phyloP scores from a whole-genome alignment of 1,140 invertebrate species.

The Akabosia matsudoensis region DNA sequence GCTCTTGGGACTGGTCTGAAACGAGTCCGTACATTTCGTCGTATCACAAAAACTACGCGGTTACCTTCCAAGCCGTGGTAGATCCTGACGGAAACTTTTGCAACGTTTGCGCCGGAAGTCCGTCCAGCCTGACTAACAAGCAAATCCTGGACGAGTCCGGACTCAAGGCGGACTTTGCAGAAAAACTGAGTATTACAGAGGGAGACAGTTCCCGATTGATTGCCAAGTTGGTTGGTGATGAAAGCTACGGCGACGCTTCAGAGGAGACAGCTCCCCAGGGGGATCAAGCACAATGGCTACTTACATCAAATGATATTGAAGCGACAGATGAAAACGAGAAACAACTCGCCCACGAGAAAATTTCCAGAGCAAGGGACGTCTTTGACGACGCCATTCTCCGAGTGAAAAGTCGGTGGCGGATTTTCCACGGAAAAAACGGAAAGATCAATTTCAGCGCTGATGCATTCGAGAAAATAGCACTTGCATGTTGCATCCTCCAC shows the following conservation, averaged over 20 bases:
- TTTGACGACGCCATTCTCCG: slow-evolving; percentile 31
- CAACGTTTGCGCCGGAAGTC: slow-evolving; percentile 20
- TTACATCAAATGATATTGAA: background rate
- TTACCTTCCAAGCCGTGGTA: slow-evolving; percentile 38
- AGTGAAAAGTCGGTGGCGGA: slow-evolving; percentile 33
- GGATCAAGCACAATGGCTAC: background rate
- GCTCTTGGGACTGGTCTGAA: slow-evolving; percentile 29
- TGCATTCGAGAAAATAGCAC: slow-evolving; percentile 34
- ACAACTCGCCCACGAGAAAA: slow-evolving; percentile 19
- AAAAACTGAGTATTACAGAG: slow-evolving; percentile 21
- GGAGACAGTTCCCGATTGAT: background rate
- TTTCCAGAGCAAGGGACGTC: background rate
- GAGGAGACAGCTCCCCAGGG: background rate
- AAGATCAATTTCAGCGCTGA: slow-evolving; percentile 40
- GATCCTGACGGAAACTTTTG: slow-evolving; percentile 29
- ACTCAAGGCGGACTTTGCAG: background rate
- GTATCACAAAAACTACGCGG: slow-evolving; percentile 27
- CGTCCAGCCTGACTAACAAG: slow-evolving; percentile 21
- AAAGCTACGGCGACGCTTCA: background rate
- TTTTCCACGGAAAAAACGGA: slow-evolving; percentile 41
- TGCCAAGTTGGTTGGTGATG: background rate
- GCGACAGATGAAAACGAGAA: slow-evolving; percentile 4
- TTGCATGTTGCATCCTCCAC: slow-evolving; percentile 37
- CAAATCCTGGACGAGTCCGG: slow-evolving; percentile 11
- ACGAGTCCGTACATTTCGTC: slow-evolving; percentile 24